phyloP scores from a whole-genome alignment of 1,140 invertebrate genomes.

The Pseudomyrmex flavicornis region DNA sequence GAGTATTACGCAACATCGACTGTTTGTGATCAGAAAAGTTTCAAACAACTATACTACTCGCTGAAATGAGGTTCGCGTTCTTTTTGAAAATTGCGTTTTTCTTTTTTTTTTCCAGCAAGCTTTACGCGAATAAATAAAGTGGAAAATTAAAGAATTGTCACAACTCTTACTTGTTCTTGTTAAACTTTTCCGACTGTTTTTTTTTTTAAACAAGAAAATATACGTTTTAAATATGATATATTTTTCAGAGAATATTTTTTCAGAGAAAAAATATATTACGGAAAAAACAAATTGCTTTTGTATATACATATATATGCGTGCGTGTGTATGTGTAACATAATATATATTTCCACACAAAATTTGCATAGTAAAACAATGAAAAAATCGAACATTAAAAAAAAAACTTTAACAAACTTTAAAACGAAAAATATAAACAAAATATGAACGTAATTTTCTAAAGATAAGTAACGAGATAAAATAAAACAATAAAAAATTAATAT shows the following conservation, averaged over 20 bases:
- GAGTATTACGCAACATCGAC: not conserved
- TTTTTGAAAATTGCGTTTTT: not conserved
- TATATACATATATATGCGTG: too few species aligned
- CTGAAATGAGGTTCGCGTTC: not conserved
- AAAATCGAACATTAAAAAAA: too few species aligned
- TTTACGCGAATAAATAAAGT: not conserved
- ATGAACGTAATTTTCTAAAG: too few species aligned
- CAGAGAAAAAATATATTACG: too few species aligned
- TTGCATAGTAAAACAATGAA: too few species aligned
- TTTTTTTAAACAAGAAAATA: not conserved
- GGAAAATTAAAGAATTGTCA: not conserved
- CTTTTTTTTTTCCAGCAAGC: not conserved
- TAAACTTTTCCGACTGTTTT: not conserved
- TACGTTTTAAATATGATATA: too few species aligned
- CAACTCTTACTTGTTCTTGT: not conserved
- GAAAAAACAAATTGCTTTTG: not conserved
- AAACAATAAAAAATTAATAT: too few species aligned
- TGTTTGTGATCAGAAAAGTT: conserved; percentile 42
- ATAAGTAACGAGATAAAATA: too few species aligned
- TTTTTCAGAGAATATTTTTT: not conserved
- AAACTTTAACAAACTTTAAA: too few species aligned
- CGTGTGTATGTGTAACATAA: too few species aligned
- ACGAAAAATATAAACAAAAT: too few species aligned
- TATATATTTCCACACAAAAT: too few species aligned
- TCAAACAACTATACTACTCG: not conserved